Conservation (phyloP, 2,888 invertebrate genomes). For the Agrotis ipsilon region DNA sequence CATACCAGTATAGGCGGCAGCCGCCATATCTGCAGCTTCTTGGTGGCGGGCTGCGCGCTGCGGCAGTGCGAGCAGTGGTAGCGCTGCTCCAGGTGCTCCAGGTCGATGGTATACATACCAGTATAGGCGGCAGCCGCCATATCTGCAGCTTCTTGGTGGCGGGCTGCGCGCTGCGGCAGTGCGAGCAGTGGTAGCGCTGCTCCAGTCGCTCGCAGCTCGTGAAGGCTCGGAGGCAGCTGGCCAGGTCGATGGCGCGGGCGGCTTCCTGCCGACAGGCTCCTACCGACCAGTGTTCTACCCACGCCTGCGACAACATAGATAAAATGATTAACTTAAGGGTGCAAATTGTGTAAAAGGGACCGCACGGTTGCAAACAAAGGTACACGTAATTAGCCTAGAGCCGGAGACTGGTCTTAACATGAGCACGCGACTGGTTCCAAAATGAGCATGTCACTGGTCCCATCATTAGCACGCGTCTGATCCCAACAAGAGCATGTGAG, state of each 20-base stretch:
- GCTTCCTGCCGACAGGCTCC: conserved; percentile 93
- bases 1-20: conserved; percentile 96
- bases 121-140: conserved; percentile 95
- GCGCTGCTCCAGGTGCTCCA: conserved; percentile 96
- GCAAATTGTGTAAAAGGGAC: not conserved
- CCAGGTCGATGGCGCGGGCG: conserved; percentile 96
- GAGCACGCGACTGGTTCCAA: too few relatives aligned
- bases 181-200: conserved; percentile 96
- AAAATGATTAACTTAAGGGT: not conserved
- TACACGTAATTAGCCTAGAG: too few relatives aligned
- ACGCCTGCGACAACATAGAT: conserved; percentile 89
- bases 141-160: conserved; percentile 98
- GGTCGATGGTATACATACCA: conserved; percentile 91
- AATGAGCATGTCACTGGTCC: too few relatives aligned
- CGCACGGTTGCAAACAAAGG: too few relatives aligned
- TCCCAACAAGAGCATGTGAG: too few relatives aligned
- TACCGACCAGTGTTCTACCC: conserved; percentile 95
- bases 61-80: conserved; percentile 97
- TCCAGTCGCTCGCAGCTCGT: conserved; percentile 96
- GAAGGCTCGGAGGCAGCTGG: conserved; percentile 96
- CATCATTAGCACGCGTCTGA: too few relatives aligned
- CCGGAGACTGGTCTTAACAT: too few relatives aligned
- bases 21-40: conserved; percentile 98
- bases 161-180: conserved; percentile 95
- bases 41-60: conserved; percentile 96